Base-by-base conservation (phyloP, 2,113 vertebrate species). In the Electrona antarctica region DNA sequence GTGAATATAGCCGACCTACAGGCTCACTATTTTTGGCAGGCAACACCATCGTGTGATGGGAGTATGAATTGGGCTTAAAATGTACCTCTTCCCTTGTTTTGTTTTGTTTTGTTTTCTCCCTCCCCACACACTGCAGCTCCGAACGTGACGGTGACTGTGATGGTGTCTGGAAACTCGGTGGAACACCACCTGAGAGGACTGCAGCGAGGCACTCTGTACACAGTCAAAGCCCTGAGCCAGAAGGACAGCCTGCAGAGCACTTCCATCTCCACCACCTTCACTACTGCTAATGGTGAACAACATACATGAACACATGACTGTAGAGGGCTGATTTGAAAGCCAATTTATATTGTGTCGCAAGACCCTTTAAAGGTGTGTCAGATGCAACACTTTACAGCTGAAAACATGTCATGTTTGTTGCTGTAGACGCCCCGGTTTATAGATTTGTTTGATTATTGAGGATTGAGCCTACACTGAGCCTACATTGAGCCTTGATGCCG, bases 221-320 rank as follows among this genome's bases (percentile, higher is more conserved):
- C 85, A 0, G 93, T 94, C 29, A 95, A 92, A 3, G 89, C 95
- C 69, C 86, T 89, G 3, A 96, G 95, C 54, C 92, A 94, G 65
- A 92, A 92, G 57, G 93, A 92, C 69, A 92, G 88, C 45, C 91
- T 93, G 15, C 84, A 91, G 76, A 97, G 95, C 65, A 82, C 91
- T 15, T 84, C 89, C 0, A 83, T 94, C 67, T 92, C 88, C 15
- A 93, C 94, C 48, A 92, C 88, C 62, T 97, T 97, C 75, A 95
- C 90, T 51, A 97, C 96, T 0, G 82, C 90, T 51, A 90, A 86
- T 45, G 93, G 96, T 97, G 62, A 84, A 41, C 33, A 41, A 41
- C 33, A 41, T 4, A 41, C 33, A 41, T 41, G 33, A 41, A 41
- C 0, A 41, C 33, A 41, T 41, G 33, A 41, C 33, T 41, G 33